Conservation (phyloP, 2,888 invertebrate species). For the Harpagoxenus sublaevis region DNA sequence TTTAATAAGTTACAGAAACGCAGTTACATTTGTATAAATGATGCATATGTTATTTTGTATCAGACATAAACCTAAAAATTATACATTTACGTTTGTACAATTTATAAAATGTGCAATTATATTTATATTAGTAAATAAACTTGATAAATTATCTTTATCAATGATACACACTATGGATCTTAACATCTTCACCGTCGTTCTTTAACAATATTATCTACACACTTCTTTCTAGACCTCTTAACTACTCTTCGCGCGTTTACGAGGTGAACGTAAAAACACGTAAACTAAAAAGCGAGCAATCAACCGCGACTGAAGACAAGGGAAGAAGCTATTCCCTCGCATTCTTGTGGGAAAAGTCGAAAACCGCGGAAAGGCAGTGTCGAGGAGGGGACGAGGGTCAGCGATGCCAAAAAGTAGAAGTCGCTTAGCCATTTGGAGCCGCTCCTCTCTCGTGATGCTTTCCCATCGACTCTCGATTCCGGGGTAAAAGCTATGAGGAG, state of each 20-base stretch:
- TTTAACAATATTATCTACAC: not conserved
- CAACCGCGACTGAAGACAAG: constrained; percentile 52
- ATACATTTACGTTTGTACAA: not conserved
- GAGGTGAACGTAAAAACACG: constrained; percentile 3
- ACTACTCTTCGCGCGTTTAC: not conserved
- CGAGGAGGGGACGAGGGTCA: constrained; percentile 70
- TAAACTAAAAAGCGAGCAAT: constrained; percentile 24
- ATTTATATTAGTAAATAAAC: not conserved
- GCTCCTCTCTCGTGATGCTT: constrained; percentile 58
- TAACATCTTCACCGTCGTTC: not conserved
- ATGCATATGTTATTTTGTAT: not conserved
- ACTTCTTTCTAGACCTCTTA: not conserved
- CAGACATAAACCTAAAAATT: not conserved
- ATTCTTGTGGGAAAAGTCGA: constrained; percentile 73
- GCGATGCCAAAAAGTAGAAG: constrained; percentile 67
- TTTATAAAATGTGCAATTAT: not conserved
- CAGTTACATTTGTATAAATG: not conserved
- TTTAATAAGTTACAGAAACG: not conserved
- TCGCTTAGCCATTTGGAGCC: constrained; percentile 74
- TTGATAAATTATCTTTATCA: not conserved
- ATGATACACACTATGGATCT: not conserved
- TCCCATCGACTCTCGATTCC: constrained; percentile 72
- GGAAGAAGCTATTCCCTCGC: constrained; percentile 22
- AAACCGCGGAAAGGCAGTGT: constrained; percentile 44
- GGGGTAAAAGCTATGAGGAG: constrained; percentile 57